Conservation (phyloP, 2,113 vertebrate genomes). For the Microcebus tavaratra region DNA sequence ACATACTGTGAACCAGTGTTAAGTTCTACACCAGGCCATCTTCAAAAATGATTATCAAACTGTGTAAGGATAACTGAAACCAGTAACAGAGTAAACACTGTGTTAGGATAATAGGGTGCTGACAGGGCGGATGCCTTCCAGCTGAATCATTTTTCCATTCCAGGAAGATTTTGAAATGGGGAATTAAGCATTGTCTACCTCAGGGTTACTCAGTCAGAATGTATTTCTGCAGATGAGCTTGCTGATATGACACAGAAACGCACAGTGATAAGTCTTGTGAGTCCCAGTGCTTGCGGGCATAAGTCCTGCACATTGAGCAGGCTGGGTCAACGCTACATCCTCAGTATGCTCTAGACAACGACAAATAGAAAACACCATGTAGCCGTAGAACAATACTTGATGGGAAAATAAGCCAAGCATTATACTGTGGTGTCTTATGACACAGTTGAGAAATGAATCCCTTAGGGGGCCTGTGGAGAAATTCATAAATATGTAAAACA, state of each 20-base stretch:
- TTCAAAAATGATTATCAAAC: slow-evolving; percentile 79
- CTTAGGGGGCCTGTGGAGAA: slow-evolving; percentile 67
- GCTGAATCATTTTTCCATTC: slow-evolving; percentile 82
- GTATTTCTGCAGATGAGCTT: slow-evolving; percentile 84
- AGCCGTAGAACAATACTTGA: slow-evolving; percentile 74
- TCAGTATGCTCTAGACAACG: slow-evolving; percentile 60
- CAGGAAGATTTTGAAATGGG: slow-evolving; percentile 83
- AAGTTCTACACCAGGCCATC: slow-evolving; percentile 49
- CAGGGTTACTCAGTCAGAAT: slow-evolving; percentile 86
- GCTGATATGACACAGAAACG: slow-evolving; percentile 84
- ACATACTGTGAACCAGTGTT: slow-evolving; percentile 51
- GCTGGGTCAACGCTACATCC: slow-evolving; percentile 73
- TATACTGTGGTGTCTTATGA: slow-evolving; percentile 69
- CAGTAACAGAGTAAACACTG: slow-evolving; percentile 80
- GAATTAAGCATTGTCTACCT: slow-evolving; percentile 87
- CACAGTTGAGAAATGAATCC: slow-evolving; percentile 80
- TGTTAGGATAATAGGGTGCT: slow-evolving; percentile 83
- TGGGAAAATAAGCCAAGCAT: slow-evolving; percentile 80
- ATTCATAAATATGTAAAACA: slow-evolving; percentile 79
- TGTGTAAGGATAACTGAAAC: slow-evolving; percentile 78
- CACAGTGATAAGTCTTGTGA: slow-evolving; percentile 75
- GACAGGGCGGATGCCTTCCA: slow-evolving; percentile 82
- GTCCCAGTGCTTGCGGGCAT: slow-evolving; percentile 79
- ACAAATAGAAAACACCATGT: slow-evolving; percentile 75
- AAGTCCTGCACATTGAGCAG: slow-evolving; percentile 69